These are phyloP conservation scores for Rhagoletis zephyria DNA, from an alignment of 1,140 invertebrate species.

Conservation along the genomic window DNA sequence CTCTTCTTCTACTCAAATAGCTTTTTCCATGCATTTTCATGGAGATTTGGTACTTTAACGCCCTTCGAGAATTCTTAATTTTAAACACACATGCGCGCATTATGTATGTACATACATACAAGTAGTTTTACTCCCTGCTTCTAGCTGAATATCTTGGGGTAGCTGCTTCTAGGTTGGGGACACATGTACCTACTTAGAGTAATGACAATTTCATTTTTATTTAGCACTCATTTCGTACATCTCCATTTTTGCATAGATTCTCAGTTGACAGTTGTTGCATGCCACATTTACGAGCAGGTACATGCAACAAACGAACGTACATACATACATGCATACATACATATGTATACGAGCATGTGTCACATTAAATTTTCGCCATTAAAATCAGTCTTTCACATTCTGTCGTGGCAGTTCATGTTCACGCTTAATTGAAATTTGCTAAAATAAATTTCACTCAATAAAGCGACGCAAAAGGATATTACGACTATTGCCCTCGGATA, in stretches of 20 bases:
- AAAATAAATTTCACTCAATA: slow-evolving; percentile 1
- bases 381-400: not conserved
- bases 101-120: not conserved
- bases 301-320: not conserved
- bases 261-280: not conserved
- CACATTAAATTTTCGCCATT: slow-evolving; percentile 17
- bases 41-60: slow-evolving; percentile 18
- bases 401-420: slow-evolving; percentile 22
- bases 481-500: no score
- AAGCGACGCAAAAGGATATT: not conserved
- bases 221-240: not conserved
- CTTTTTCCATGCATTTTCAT: not conserved
- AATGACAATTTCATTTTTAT: slow-evolving; percentile 19
- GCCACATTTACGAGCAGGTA: not conserved
- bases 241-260: slow-evolving; percentile 19
- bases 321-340: no score
- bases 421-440: slow-evolving; percentile 25
- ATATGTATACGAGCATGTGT: not conserved
- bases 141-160: no score
- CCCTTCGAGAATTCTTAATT: slow-evolving; percentile 19
- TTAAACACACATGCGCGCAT: not conserved
- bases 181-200: not conserved
- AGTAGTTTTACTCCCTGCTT: not conserved
- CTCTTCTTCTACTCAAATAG: not conserved
- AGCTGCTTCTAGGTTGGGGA: not conserved